These are phyloP conservation scores for Rhea americana DNA, from an alignment of 2,113 vertebrate species.

Conservation along the genomic window DNA sequence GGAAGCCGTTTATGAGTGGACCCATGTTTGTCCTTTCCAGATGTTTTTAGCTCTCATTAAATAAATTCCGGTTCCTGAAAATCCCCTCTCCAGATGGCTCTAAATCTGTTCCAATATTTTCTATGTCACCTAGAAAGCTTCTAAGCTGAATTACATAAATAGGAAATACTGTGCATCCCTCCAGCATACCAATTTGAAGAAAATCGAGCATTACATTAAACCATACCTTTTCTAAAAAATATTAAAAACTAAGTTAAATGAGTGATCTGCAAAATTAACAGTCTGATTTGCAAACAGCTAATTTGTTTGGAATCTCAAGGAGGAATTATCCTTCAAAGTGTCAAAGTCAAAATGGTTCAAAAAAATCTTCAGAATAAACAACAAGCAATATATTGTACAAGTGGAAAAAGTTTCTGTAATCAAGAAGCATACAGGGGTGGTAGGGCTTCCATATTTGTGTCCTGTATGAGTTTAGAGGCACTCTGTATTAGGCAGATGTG, in stretches of 20 bases:
- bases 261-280: background rate
- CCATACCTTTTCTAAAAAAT: background rate
- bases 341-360: background rate
- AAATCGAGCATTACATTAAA: background rate
- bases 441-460: background rate
- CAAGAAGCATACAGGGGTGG: background rate
- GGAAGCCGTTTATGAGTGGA: conserved; percentile 50
- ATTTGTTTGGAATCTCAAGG: background rate
- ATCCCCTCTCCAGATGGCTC: conserved; percentile 38
- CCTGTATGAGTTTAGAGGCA: background rate
- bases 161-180: background rate
- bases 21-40: conserved; percentile 31
- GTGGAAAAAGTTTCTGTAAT: background rate
- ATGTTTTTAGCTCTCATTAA: conserved; percentile 44
- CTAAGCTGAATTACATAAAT: background rate
- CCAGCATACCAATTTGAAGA: background rate
- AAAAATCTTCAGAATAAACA: background rate
- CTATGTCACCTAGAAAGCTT: conserved; percentile 41
- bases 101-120: conserved; percentile 29
- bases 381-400: fast-evolving
- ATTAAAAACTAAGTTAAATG: background rate
- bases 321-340: background rate
- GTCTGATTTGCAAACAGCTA: background rate
- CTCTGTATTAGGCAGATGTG: background rate
- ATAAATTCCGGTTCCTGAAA: conserved; percentile 59